A percentile compares a stretch with the other conserved stretches of the same genome.
Evolutionary conservation across 2,113 vertebrate genomes (phyloP).

Genomic region (Microtus ochrogaster): DNA sequence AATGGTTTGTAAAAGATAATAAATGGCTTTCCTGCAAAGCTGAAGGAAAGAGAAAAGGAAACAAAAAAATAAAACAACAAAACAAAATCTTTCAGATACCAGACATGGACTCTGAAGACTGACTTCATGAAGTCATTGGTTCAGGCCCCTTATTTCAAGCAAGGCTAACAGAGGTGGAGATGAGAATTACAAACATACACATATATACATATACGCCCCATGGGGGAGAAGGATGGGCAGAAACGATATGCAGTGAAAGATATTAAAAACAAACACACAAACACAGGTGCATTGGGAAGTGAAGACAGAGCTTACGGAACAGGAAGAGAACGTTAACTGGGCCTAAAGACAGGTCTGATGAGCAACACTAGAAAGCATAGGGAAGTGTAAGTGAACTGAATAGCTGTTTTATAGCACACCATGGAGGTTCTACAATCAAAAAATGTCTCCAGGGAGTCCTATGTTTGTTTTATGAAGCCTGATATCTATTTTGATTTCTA

Average conservation of each 20-base stretch:
- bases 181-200: not conserved
- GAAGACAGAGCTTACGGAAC: not conserved
- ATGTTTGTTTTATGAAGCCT: not conserved
- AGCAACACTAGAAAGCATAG: not conserved
- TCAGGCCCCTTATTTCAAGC: not conserved
- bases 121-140: not conserved
- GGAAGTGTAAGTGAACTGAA: not conserved
- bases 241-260: not conserved
- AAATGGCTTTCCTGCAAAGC: not conserved
- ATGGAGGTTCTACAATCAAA: not conserved
- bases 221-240: not conserved
- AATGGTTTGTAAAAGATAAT: not conserved
- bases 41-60: constrained; percentile 16
- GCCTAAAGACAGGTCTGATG: not conserved
- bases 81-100: not conserved
- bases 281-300: not conserved
- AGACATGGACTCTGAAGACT: not conserved
- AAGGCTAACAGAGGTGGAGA: not conserved
- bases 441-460: not conserved
- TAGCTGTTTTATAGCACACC: not conserved
- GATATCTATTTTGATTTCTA: constrained; percentile 13
- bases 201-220: not conserved
- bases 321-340: fast-evolving
- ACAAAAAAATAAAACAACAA: not conserved
- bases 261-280: not conserved